Evolutionary conservation across 1,140 invertebrate genomes (phyloP).

Genomic region (Drosophila ananassae): DNA sequence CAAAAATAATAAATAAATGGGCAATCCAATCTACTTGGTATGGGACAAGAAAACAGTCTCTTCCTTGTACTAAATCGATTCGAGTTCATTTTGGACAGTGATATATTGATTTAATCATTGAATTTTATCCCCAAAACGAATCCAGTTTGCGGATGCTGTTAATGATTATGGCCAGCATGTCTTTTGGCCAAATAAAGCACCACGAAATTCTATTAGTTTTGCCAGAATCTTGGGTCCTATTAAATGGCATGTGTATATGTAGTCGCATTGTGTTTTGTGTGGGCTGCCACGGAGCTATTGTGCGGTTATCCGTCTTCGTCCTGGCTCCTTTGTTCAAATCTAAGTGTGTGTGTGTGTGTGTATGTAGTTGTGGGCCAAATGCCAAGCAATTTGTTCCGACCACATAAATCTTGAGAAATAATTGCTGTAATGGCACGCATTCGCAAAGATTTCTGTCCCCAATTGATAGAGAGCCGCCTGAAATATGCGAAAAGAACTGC

Average conservation of each 20-base stretch:
- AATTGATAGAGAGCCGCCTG: constrained; percentile 44
- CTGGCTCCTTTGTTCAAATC: constrained; percentile 21
- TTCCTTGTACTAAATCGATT: constrained; percentile 14
- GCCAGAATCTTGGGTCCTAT: constrained; percentile 14
- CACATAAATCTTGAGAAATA: constrained; percentile 67
- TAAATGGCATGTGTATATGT: constrained; percentile 18
- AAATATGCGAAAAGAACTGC: constrained; percentile 66
- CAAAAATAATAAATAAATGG: too few species aligned
- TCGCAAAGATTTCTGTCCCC: constrained; percentile 47
- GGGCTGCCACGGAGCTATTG: constrained; percentile 30
- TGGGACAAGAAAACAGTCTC: background rate
- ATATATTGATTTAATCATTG: constrained; percentile 42
- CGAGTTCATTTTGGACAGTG: constrained; percentile 20
- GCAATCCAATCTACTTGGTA: background rate
- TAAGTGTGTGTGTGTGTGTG: background rate
- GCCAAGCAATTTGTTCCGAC: constrained; percentile 66
- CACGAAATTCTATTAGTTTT: constrained; percentile 32
- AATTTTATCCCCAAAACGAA: constrained; percentile 20
- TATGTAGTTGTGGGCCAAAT: constrained; percentile 40
- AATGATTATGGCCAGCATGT: constrained; percentile 11
- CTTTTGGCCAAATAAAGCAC: constrained; percentile 12
- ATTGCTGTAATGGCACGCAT: constrained; percentile 50
- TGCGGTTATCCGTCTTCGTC: constrained; percentile 50
- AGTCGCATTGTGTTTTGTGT: constrained; percentile 20
- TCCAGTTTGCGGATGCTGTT: constrained; percentile 2